phyloP scores from a whole-genome alignment of 2,797 vertebrate genomes.

The Pseudochirops cupreus region DNA sequence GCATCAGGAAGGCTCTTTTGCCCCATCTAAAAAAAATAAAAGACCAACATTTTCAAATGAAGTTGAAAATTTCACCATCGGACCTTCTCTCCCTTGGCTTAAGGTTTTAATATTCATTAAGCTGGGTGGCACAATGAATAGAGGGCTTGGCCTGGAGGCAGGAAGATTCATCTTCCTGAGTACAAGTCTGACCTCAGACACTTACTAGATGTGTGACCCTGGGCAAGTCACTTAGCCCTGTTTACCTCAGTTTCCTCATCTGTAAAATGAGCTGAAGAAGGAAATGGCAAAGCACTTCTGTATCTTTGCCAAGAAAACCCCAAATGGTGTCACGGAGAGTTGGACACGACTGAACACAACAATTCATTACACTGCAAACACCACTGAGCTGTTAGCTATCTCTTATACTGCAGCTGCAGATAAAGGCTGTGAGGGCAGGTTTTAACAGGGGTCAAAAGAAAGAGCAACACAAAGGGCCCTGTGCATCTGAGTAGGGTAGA shows the following conservation, averaged over 20 bases:
- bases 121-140: neutral
- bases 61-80: constrained; percentile 11
- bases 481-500: neutral
- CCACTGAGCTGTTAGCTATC: neutral
- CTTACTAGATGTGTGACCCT: neutral
- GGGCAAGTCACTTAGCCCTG: neutral
- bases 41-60: neutral
- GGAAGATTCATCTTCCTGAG: neutral
- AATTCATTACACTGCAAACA: constrained; percentile 23
- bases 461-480: neutral
- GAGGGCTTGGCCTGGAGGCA: neutral
- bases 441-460: constrained; percentile 18
- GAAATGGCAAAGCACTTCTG: neutral
- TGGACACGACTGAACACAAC: neutral
- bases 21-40: neutral
- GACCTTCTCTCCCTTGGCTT: constrained; percentile 22
- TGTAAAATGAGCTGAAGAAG: neutral
- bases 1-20: neutral
- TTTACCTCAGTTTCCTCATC: neutral
- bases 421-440: neutral
- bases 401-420: neutral
- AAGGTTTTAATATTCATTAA: constrained; percentile 13
- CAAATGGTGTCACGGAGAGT: neutral
- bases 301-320: neutral
- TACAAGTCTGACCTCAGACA: neutral